Evolutionary conservation across 1,140 invertebrate species (phyloP).

Genomic region (Pollicipes pollicipes): DNA sequence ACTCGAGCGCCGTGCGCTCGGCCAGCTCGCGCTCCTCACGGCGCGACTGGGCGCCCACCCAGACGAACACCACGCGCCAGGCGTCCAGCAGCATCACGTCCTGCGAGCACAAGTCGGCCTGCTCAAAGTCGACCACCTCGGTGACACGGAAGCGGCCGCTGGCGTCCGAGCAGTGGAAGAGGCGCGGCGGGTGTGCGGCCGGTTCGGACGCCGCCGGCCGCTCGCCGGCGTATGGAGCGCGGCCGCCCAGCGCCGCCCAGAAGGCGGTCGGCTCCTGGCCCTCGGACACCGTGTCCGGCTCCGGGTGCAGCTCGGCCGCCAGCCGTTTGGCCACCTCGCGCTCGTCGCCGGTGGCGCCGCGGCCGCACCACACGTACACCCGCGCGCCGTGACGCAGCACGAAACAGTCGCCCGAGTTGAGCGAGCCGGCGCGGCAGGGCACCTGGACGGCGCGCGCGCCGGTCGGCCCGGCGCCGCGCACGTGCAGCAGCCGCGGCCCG

Average conservation of each 20-base stretch:
- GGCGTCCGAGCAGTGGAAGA: conserved; percentile 51
- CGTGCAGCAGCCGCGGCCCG: conserved; percentile 49
- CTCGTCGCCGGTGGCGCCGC: conserved; percentile 48
- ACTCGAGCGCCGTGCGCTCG: conserved; percentile 34
- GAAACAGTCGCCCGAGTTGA: conserved; percentile 69
- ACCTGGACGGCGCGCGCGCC: conserved; percentile 41
- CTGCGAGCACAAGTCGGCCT: conserved; percentile 59
- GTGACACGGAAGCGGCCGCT: conserved; percentile 40
- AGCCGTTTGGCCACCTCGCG: conserved; percentile 38
- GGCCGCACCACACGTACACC: conserved; percentile 39
- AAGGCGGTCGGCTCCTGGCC: conserved; percentile 43
- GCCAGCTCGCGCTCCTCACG: conserved; percentile 41
- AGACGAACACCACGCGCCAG: conserved; percentile 58
- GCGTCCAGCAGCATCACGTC: conserved; percentile 71
- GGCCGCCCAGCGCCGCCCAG: conserved; percentile 37
- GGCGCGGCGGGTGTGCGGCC: conserved; percentile 33
- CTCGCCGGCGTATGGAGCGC: conserved; percentile 35
- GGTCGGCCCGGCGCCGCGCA: background rate
- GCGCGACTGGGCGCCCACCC: conserved; percentile 55
- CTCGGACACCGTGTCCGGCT: conserved; percentile 26
- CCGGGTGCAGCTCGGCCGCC: conserved; percentile 21
- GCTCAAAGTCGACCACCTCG: conserved; percentile 65
- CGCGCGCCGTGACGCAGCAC: conserved; percentile 42
- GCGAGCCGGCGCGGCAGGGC: conserved; percentile 40
- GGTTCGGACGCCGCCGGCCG: conserved; percentile 33